phyloP scores from a whole-genome alignment of 92 coral and sea anemone species.

The Paramuricea clavata region DNA sequence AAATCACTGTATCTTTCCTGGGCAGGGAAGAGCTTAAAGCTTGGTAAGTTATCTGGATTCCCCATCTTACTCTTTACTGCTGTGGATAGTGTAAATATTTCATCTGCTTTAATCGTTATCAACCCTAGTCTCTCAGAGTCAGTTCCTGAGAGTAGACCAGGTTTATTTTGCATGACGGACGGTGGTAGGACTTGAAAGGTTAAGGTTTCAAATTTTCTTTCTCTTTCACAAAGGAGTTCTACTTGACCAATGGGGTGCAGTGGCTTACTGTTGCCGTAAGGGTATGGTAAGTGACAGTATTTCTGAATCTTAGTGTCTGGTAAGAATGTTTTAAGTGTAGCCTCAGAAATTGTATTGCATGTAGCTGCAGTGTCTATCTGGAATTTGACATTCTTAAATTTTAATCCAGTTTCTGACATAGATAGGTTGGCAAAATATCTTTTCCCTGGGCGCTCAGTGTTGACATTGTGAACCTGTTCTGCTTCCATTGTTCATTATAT shows the following conservation, averaged over 20 bases:
- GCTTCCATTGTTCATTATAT: constrained; percentile 27
- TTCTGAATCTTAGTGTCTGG: constrained; percentile 22
- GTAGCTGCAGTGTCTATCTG: constrained; percentile 79
- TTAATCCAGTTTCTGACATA: constrained; percentile 63
- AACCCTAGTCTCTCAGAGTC: constrained; percentile 67
- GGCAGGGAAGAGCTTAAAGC: background rate
- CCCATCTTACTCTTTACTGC: too few species aligned
- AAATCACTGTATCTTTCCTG: background rate
- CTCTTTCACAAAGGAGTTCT: constrained; percentile 51
- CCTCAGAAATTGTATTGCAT: constrained; percentile 46
- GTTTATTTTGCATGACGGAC: constrained; percentile 47
- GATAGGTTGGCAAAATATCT: constrained; percentile 66
- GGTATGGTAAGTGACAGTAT: constrained; percentile 52
- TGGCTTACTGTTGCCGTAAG: constrained; percentile 67
- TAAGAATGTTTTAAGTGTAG: constrained; percentile 12
- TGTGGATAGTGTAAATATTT: background rate
- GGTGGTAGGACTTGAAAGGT: constrained; percentile 57
- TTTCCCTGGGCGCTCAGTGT: constrained; percentile 13
- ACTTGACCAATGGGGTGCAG: constrained; percentile 63
- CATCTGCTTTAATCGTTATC: constrained; percentile 59
- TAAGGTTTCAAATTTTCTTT: background rate
- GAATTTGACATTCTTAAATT: too few species aligned
- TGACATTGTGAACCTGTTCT: constrained; percentile 29
- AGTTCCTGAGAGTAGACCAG: constrained; percentile 65
- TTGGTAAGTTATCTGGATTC: background rate